phyloP scores from a whole-genome alignment of 2,113 vertebrate species.

The Indicator indicator region DNA sequence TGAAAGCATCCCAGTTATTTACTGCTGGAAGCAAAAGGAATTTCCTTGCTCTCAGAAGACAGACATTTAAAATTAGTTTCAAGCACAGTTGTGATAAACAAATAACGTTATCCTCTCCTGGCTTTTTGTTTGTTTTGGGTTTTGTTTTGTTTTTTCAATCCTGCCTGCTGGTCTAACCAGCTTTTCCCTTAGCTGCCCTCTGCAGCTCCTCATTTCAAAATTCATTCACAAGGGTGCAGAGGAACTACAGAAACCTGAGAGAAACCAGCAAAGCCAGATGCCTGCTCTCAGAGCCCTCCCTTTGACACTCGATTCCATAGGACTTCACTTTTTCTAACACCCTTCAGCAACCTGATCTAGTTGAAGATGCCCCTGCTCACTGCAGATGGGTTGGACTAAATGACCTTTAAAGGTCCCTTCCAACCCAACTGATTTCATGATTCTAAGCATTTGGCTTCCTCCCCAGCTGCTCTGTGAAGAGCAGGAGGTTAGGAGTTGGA shows the following conservation, averaged over 20 bases:
- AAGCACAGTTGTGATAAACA: slow-evolving; percentile 53
- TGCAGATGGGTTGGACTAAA: no score
- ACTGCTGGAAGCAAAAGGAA: slow-evolving; percentile 47
- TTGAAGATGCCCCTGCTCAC: no score
- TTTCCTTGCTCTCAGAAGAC: slow-evolving; percentile 49
- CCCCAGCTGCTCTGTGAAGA: background rate
- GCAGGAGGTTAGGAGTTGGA: background rate
- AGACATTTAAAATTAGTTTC: slow-evolving; percentile 42
- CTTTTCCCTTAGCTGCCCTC: background rate
- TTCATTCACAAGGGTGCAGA: background rate
- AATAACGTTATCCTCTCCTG: background rate
- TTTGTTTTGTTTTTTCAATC: background rate
- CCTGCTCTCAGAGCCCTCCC: background rate
- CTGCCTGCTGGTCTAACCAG: background rate
- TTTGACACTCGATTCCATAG: background rate
- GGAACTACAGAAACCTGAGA: background rate
- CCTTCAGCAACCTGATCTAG: no score
- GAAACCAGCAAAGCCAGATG: background rate
- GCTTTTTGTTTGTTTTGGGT: background rate
- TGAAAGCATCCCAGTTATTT: slow-evolving; percentile 55
- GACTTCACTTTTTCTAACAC: background rate
- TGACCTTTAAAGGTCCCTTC: no score
- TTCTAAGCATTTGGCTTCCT: background rate
- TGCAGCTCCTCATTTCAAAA: background rate
- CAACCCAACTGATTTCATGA: no score